These are phyloP conservation scores for Drosophila hamatofila DNA, from an alignment of 2,888 invertebrate genomes.

Conservation along the genomic window DNA sequence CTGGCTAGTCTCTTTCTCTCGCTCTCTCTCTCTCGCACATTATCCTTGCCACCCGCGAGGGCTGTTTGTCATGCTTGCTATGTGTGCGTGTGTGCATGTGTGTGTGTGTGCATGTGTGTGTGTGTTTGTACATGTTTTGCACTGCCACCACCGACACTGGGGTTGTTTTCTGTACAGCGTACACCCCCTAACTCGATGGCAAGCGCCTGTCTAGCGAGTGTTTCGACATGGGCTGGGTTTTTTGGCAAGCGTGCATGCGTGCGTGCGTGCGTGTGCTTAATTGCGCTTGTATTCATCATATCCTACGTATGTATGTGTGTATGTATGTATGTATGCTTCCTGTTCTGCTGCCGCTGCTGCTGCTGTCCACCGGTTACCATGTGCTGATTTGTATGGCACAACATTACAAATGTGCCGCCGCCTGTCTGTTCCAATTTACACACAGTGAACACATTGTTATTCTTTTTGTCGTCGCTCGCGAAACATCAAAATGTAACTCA, in stretches of 20 bases:
- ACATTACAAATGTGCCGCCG: slow-evolving; percentile 55
- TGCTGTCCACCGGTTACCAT: slow-evolving; percentile 58
- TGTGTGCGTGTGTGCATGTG: slow-evolving; percentile 9
- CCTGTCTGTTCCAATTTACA: slow-evolving; percentile 70
- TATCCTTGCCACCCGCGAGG: slow-evolving; percentile 48
- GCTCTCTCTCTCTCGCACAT: slow-evolving; percentile 18
- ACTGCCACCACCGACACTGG: slow-evolving; percentile 68
- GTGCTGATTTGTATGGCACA: slow-evolving; percentile 69
- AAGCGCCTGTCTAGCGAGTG: slow-evolving; percentile 20
- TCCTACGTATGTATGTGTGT: background rate
- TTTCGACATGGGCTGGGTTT: slow-evolving; percentile 22
- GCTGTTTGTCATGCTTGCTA: slow-evolving; percentile 46
- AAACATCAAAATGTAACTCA: slow-evolving; percentile 55
- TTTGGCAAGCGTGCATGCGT: slow-evolving; percentile 51
- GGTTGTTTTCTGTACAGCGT: slow-evolving; percentile 62
- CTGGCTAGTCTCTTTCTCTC: slow-evolving; percentile 13
- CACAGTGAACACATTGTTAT: slow-evolving; percentile 49
- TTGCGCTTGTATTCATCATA: slow-evolving; percentile 64
- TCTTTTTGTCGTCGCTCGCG: slow-evolving; percentile 32
- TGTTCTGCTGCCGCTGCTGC: slow-evolving; percentile 42
- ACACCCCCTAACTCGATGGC: slow-evolving; percentile 53
- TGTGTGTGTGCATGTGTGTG: slow-evolving; percentile 9
- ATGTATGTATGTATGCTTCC: slow-evolving; percentile 37
- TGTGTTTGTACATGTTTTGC: slow-evolving; percentile 41
- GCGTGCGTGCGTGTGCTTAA: slow-evolving; percentile 64